Percentiles rank a stretch among this genome's conserved stretches.
These are phyloP conservation scores for Metacarcinus magister DNA, from an alignment of 2,888 invertebrate species.

Conservation along the genomic window DNA sequence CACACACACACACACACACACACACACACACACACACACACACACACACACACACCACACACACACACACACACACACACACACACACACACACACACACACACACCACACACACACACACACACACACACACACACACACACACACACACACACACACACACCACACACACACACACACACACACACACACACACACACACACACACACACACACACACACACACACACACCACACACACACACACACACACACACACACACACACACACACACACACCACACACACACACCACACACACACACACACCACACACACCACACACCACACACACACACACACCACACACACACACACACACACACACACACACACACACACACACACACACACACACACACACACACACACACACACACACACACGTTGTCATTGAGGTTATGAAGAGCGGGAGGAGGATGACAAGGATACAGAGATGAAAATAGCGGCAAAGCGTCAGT, in stretches of 20 bases:
- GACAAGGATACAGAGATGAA: too few relatives aligned
- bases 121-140: slow-evolving; percentile 27
- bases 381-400: neutral
- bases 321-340: too few relatives aligned
- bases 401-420: slow-evolving; percentile 2
- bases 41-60: too few relatives aligned
- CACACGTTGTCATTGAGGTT: neutral
- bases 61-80: slow-evolving; percentile 19
- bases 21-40: slow-evolving; percentile 26
- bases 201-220: slow-evolving; percentile 27
- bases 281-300: slow-evolving; percentile 28
- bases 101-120: slow-evolving; percentile 26
- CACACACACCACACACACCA: slow-evolving; percentile 20
- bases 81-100: too few relatives aligned
- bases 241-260: slow-evolving; percentile 27
- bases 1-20: slow-evolving; percentile 27
- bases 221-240: too few relatives aligned
- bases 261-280: slow-evolving; percentile 26
- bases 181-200: slow-evolving; percentile 27
- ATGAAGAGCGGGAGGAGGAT: too few relatives aligned
- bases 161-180: slow-evolving; percentile 26
- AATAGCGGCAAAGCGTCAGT: too few relatives aligned
- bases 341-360: too few relatives aligned
- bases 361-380: neutral
- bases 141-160: slow-evolving; percentile 26